phyloP scores from a whole-genome alignment of 2,113 vertebrate species.

The Choloepus hoffmanni region DNA sequence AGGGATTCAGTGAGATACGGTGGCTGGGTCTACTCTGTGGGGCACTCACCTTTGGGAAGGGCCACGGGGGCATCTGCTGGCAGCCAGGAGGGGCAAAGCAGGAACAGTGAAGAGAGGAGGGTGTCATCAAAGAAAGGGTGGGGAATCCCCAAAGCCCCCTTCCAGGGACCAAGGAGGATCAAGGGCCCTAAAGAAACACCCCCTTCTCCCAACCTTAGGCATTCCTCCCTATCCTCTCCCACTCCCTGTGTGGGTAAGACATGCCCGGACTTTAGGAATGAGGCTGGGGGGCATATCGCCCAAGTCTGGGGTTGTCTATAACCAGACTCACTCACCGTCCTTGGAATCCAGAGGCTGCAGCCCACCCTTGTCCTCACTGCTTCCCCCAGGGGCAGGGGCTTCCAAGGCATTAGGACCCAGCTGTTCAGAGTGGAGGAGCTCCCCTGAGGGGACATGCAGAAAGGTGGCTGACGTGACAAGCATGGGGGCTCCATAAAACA shows the following conservation, averaged over 20 bases:
- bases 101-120: conserved; percentile 25
- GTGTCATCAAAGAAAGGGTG: not conserved
- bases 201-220: not conserved
- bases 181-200: too few relatives aligned
- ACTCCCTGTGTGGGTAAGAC: not conserved
- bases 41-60: conserved; percentile 77
- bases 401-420: conserved; percentile 73
- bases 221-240: not conserved
- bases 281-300: not conserved
- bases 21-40: not conserved
- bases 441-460: conserved; percentile 67
- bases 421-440: conserved; percentile 76
- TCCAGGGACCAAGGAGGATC: too few relatives aligned
- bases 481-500: not conserved
- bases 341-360: conserved; percentile 67
- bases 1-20: not conserved
- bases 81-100: conserved; percentile 12
- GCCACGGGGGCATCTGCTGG: conserved; percentile 52
- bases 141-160: not conserved
- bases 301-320: not conserved
- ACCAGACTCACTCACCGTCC: conserved; percentile 72
- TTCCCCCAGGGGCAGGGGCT: conserved; percentile 44
- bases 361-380: conserved; percentile 76
- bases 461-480: not conserved
- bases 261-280: not conserved